phyloP scores from a whole-genome alignment of 1,140 invertebrate species.

The Hydropsyche tenuis region DNA sequence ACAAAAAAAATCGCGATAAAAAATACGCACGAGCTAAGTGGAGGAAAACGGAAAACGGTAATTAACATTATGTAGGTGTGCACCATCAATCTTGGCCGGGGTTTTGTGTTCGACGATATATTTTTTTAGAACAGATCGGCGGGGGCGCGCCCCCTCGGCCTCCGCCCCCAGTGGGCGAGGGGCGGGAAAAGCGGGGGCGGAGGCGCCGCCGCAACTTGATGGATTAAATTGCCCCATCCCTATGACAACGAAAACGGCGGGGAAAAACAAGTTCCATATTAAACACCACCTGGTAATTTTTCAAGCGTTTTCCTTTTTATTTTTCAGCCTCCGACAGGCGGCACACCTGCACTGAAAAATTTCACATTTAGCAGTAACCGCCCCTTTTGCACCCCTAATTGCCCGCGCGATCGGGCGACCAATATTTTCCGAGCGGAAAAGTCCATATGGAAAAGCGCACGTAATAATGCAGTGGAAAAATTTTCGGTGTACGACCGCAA shows the following conservation, averaged over 20 bases:
- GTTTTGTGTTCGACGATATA: conserved; percentile 42
- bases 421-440: conserved; percentile 9
- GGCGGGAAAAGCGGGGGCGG: conserved; percentile 43
- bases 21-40: not conserved
- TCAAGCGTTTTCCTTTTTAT: conserved; percentile 61
- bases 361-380: not conserved
- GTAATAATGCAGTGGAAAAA: too few relatives aligned
- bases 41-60: conserved; percentile 42
- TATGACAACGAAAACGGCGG: conserved; percentile 63
- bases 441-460: too few relatives aligned
- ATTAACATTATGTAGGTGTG: conserved; percentile 44
- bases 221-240: conserved; percentile 65
- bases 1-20: too few relatives aligned
- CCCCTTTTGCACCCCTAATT: conserved; percentile 14
- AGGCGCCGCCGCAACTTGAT: conserved; percentile 59
- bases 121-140: conserved; percentile 45
- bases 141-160: conserved; percentile 42
- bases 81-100: conserved; percentile 46
- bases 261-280: conserved; percentile 63
- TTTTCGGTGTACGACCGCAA: too few relatives aligned
- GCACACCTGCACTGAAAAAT: conserved; percentile 26
- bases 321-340: conserved; percentile 46
- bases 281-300: conserved; percentile 65
- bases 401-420: not conserved
- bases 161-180: conserved; percentile 44